A percentile compares a stretch with the other conserved stretches of the same genome.
These are phyloP conservation scores for Heliconius ethilla DNA, from an alignment of 2,888 invertebrate species.

Conservation along the genomic window DNA sequence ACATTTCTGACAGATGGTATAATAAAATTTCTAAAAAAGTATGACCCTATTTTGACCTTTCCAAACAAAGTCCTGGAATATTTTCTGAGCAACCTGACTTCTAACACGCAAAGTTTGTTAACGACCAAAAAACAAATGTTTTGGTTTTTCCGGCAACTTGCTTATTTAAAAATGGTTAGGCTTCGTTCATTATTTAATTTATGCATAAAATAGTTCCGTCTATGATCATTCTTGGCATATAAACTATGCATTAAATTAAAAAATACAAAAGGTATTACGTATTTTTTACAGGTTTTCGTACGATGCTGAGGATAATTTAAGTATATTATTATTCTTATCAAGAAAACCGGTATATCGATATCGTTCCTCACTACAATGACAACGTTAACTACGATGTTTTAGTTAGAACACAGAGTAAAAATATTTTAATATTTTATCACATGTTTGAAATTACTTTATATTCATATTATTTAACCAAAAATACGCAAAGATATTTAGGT, in stretches of 20 bases:
- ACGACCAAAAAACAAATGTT: not conserved
- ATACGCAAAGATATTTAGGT: not conserved
- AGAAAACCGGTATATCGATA: constrained; percentile 36
- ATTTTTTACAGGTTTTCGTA: constrained; percentile 15
- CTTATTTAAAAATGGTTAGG: not conserved
- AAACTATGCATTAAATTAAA: constrained; percentile 16
- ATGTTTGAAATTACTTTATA: not conserved
- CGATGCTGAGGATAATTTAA: constrained; percentile 8
- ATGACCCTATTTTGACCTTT: not conserved
- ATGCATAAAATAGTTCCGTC: not conserved
- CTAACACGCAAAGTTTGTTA: not conserved
- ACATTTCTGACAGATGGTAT: too few relatives aligned
- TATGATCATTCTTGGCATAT: not conserved
- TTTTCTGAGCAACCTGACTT: not conserved
- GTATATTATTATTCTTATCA: constrained; percentile 32
- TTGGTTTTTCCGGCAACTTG: not conserved
- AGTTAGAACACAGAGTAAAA: not conserved
- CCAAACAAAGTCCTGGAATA: not conserved
- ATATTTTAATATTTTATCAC: not conserved
- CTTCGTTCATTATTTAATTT: not conserved
- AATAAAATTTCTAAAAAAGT: too few relatives aligned
- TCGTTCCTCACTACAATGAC: constrained; percentile 29
- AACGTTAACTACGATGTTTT: constrained; percentile 28
- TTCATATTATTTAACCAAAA: not conserved
- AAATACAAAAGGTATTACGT: not conserved